Percentiles rank a stretch among this genome's conserved stretches.
Evolutionary conservation across 2,113 vertebrate genomes (phyloP).

Genomic region (Mobula hypostoma): DNA sequence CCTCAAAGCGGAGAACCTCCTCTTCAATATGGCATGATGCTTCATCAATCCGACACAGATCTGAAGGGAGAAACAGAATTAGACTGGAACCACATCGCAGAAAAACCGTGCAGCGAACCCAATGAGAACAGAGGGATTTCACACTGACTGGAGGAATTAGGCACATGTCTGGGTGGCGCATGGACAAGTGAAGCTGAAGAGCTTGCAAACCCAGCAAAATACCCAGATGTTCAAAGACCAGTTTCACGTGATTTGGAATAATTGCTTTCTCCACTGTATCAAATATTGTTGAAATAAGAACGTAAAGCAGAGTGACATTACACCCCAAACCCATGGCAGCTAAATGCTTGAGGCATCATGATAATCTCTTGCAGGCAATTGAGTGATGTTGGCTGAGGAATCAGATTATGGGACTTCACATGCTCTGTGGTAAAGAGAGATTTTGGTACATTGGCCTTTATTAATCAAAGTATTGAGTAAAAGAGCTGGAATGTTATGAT

Average conservation of each 20-base stretch:
- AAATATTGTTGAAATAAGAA: conserved; percentile 17
- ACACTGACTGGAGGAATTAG: neutral
- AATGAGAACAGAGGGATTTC: neutral
- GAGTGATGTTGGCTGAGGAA: neutral
- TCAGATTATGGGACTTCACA: neutral
- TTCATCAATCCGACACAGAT: conserved; percentile 83
- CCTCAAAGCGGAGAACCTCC: conserved; percentile 79
- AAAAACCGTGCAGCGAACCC: neutral
- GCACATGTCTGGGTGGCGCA: no score
- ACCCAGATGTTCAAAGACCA: no score
- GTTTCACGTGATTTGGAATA: neutral
- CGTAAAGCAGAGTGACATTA: conserved; percentile 12
- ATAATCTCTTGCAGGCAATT: neutral
- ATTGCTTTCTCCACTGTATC: neutral
- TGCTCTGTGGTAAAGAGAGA: neutral
- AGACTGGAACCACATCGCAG: neutral
- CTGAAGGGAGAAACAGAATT: conserved; percentile 51
- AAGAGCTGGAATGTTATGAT: no score
- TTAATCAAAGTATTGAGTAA: no score
- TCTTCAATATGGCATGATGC: conserved; percentile 78
- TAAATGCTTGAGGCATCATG: neutral
- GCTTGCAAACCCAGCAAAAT: neutral
- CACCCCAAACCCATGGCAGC: neutral
- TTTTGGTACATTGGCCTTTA: no score
- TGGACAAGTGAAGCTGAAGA: no score